Evolutionary conservation across 1,140 invertebrate genomes (phyloP), one percentile per base, ranked within the genome.

Genomic region (Bombus turneri): DNA sequence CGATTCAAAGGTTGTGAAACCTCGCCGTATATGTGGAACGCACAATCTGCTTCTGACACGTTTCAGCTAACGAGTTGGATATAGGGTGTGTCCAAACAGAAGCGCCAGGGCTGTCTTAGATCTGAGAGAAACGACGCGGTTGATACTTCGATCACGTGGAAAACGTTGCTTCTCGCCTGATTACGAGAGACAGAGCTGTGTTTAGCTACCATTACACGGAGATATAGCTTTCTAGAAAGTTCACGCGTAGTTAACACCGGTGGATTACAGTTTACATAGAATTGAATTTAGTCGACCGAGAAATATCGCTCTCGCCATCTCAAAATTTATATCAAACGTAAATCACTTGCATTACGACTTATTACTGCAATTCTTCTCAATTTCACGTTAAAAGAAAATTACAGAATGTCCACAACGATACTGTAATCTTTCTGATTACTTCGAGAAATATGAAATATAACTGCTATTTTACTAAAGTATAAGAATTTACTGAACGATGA

Each of bases 401-500:
- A 53, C 47, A 22, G 47, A 22, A 53, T 22, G 47, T 53, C 18
- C 18, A 53, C 6, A 22, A 22, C 47, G 18, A 53, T 22, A 22
- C 18, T 53, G 6, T 22, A 5, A 53, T 53, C 47, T 18, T 53
- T 53, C 18, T 18, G 18, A 53, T 53, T 66, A 31, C 5, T 31
- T 31, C 4, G n/a, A 64, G 15, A 15, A n/a, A 18, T 9, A 18
- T 13, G 28, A 43, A 22, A 43, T 73, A 41, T 13, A 43, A 1
- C 13, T 73, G 6, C 8, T 8, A 31, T 43, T n/a, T 41, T 28
- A n/a, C 5, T 31, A 5, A 68, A 34, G 15, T 18, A 22, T 4
- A 47, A 47, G 72, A n/a, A 83, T 68, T 72, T 83, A 89, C 76
- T 73, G 87, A 86, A 81, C 64, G 76, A 86, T 83, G 81, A 83